Evolutionary conservation across 2,797 vertebrate species (phyloP).

Genomic region (Protonibea diacanthus): DNA sequence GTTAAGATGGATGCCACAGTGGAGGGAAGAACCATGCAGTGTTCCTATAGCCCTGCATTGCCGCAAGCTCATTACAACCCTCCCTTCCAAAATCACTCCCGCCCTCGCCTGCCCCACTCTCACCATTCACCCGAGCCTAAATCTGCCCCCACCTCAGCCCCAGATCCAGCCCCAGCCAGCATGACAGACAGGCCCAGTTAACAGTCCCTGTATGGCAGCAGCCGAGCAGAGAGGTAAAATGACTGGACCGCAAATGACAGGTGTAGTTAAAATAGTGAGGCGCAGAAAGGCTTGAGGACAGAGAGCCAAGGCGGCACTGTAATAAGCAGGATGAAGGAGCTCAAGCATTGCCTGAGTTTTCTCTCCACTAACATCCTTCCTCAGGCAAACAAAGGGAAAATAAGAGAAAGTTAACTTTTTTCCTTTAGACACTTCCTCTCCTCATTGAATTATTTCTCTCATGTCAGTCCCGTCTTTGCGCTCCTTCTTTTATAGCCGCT

Average conservation of each 20-base stretch:
- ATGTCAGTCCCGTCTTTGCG: constrained; percentile 36
- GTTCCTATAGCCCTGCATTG: constrained; percentile 73
- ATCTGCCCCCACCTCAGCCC: constrained; percentile 67
- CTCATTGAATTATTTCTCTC: constrained; percentile 59
- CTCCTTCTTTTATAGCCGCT: constrained; percentile 26
- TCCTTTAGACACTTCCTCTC: constrained; percentile 58
- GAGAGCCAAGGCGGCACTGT: constrained; percentile 74
- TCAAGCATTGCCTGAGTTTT: constrained; percentile 78
- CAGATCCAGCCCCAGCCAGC: constrained; percentile 73
- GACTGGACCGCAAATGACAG: constrained; percentile 89
- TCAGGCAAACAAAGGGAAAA: constrained; percentile 80
- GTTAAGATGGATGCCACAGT: constrained; percentile 82
- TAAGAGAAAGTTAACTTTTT: constrained; percentile 82
- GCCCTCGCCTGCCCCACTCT: constrained; percentile 61
- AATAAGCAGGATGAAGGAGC: constrained; percentile 83
- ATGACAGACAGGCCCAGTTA: constrained; percentile 87
- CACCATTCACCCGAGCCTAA: constrained; percentile 70
- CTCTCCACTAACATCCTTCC: constrained; percentile 79
- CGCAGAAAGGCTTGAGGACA: constrained; percentile 84
- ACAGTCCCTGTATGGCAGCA: constrained; percentile 83
- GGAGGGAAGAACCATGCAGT: constrained; percentile 69
- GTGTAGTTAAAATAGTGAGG: constrained; percentile 88
- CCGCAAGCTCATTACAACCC: constrained; percentile 82
- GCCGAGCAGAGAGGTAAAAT: constrained; percentile 82
- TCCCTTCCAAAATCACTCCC: constrained; percentile 71